Evolutionary conservation across 1,140 invertebrate species (phyloP), one percentile per base, ranked within the genome.

Genomic region (Brachionus rubens): DNA sequence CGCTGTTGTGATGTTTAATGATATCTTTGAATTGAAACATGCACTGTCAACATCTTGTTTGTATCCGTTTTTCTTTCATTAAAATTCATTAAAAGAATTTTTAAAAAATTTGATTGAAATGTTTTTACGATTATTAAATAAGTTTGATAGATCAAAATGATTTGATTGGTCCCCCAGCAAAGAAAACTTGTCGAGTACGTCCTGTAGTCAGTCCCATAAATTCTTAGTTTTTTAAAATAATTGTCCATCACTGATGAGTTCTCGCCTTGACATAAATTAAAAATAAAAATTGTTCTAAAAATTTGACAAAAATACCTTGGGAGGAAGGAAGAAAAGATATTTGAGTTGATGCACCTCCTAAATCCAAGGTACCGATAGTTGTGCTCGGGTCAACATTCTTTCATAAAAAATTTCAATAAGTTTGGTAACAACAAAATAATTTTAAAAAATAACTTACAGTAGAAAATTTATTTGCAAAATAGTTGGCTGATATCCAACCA

Each of bases 291-390:
- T 19, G 19, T 28, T 56, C 12, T 24, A 12, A 36, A 19, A 40
- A 62, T 43, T 14, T 43, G 12, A 19, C 14, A 5, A 6, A 1
- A 9, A 9, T 65, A 43, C 59, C 43, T 26, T 41, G 59, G 50
- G 9, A 28, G 3, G 68, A 72, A 9, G 68, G 68, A 19, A 50
- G 19, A 79, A 86, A 86, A 5, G 87, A 81, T 33, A 87, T 86
- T 79, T 88, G 87, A 6, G 86, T 86, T 1, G 87, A 88, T 0
- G 87, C 87, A 43, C 87, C 87, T 46, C 87, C 87, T 80, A 88
- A 81, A 79, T 88, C 87, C 21, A 88, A 78, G 5, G 86, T 81
- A 3, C 87, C 87, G 12, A 26, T 14, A 19, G 56, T 46, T 3
- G 1, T 54, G 9, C n/a, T 24, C 4, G 72, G 52, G 26, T 56